Conservation (phyloP, 1,140 invertebrate genomes). For the Tetramorium simillimum region DNA sequence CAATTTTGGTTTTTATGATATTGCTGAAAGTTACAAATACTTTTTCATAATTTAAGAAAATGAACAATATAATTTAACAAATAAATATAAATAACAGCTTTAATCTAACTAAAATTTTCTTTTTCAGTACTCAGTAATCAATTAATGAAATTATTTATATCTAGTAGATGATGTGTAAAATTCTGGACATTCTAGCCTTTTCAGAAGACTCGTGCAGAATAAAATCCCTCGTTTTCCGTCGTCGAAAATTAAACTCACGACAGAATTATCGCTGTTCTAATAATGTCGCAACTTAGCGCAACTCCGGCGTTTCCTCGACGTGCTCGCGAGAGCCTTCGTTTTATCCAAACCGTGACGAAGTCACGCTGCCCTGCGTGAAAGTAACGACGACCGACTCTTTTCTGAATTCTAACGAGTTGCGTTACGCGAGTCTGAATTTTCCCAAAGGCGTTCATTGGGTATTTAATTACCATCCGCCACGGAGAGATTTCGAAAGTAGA, state of each 20-base stretch:
- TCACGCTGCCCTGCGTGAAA: background rate
- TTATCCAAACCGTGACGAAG: background rate
- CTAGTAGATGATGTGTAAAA: background rate
- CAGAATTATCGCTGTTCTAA: background rate
- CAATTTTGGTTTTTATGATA: too few species aligned
- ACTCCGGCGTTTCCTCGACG: background rate
- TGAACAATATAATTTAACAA: background rate
- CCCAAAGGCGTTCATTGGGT: slow-evolving; percentile 17
- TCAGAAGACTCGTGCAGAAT: background rate
- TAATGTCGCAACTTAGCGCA: background rate
- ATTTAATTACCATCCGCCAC: slow-evolving; percentile 15
- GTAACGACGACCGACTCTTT: background rate
- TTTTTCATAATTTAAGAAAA: too few species aligned
- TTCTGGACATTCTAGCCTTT: background rate
- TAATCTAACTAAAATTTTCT: background rate
- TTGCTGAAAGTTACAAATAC: background rate
- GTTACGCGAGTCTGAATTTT: slow-evolving; percentile 11
- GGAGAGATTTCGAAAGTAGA: slow-evolving; percentile 37
- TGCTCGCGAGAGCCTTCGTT: background rate
- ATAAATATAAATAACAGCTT: background rate
- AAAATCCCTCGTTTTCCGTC: background rate
- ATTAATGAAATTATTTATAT: background rate
- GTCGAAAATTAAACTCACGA: background rate
- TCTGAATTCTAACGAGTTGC: slow-evolving; percentile 19
- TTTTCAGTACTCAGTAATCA: background rate